A percentile compares a stretch with the other conserved stretches of the same genome.
Conservation (phyloP, 2,797 vertebrate genomes). For the Dicrostonyx torquatus region DNA sequence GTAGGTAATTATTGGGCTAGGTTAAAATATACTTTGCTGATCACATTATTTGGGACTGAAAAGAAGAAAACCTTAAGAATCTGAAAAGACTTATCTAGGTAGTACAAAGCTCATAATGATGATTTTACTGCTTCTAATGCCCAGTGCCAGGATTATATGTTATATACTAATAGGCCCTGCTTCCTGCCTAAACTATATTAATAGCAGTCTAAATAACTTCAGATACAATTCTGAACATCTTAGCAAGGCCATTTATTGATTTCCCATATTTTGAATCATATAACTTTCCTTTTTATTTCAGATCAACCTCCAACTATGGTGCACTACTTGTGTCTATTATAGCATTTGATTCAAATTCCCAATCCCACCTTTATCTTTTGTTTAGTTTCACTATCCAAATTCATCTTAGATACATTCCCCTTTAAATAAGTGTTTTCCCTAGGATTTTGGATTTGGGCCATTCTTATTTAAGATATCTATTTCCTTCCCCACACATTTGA, state of each 20-base stretch:
- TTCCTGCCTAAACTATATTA: not conserved
- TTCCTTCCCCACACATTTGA: not conserved
- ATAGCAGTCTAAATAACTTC: slow-evolving; percentile 17
- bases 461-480: not conserved
- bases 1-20: not conserved
- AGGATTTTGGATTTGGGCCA: not conserved
- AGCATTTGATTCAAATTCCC: not conserved
- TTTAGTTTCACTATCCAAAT: slow-evolving; percentile 13
- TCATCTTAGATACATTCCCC: not conserved
- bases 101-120: not conserved
- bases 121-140: not conserved
- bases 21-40: not conserved
- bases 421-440: not conserved
- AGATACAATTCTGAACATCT: not conserved
- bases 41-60: not conserved
- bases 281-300: not conserved
- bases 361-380: not conserved
- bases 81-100: not conserved
- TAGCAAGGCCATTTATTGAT: not conserved
- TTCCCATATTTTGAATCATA: not conserved
- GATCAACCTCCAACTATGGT: not conserved
- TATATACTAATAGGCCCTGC: not conserved
- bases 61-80: slow-evolving; percentile 30
- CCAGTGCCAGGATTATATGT: not conserved
- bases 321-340: not conserved